A percentile compares a stretch with the other conserved stretches of the same genome.
phyloP scores from a whole-genome alignment of 2,888 invertebrate genomes.

The Drosophila colorata region DNA sequence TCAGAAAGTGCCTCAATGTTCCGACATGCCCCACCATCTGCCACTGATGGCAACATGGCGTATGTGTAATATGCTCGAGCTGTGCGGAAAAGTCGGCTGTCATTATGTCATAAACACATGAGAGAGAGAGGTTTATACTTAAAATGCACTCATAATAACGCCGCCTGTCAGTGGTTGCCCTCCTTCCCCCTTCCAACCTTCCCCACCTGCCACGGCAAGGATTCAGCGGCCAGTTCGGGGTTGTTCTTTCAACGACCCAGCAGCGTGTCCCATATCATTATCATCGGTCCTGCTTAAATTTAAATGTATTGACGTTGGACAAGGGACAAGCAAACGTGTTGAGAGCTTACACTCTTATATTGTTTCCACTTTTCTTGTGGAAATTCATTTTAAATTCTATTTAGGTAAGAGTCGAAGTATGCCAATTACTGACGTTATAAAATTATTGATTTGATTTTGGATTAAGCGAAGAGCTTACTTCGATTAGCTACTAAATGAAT shows the following conservation, averaged over 20 bases:
- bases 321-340: background rate
- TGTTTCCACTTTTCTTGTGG: background rate
- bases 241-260: slow-evolving; percentile 6
- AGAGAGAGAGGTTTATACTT: slow-evolving; percentile 49
- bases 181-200: background rate
- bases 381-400: no score
- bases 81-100: slow-evolving; percentile 63
- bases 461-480: no score
- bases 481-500: no score
- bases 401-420: no score
- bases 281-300: slow-evolving; percentile 1
- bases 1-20: slow-evolving; percentile 61
- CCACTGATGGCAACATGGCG: slow-evolving; percentile 42
- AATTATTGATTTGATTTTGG: no score
- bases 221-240: slow-evolving; percentile 27
- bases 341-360: slow-evolving; percentile 1
- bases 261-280: slow-evolving; percentile 11
- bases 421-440: no score
- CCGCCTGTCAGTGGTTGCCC: slow-evolving; percentile 36
- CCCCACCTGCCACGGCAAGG: background rate
- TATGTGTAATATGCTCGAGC: slow-evolving; percentile 41
- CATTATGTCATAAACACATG: slow-evolving; percentile 78
- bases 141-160: slow-evolving; percentile 59
- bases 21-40: slow-evolving; percentile 20
- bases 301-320: slow-evolving; percentile 6